Evolutionary conservation across 2,113 vertebrate genomes (phyloP), one percentile per base, ranked within the genome.

Genomic region (Sebastes fasciatus): DNA sequence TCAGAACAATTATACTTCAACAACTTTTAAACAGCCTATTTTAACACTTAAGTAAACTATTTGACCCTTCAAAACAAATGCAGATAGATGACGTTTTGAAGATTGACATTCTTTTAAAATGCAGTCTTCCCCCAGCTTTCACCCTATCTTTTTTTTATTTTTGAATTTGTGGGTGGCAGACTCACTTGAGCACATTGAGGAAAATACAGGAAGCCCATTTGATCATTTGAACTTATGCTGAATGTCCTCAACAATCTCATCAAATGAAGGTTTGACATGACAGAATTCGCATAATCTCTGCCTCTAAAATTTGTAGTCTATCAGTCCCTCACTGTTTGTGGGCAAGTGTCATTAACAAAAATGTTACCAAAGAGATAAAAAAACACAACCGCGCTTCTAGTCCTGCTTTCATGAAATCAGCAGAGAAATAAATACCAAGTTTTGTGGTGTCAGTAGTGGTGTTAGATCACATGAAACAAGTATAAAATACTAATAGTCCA

Each of bases 11-110:
- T 67, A 21, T 6, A 43, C 79, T 68, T 74, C 60, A 81, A 23
- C 42, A 63, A 19, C 54, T 54, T 57, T 58, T 60, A 60, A 67
- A 58, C 16, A 74, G 13, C 73, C 52, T 16, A 64, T 70, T 88
- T 67, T 61, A 79, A 81, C 61, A 85, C 34, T 34, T 34, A 34
- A 34, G 55, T 61, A 55, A 83, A 80, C 63, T 79, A 43, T 57
- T 48, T 74, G 54, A 81, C 77, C 70, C 23, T 34, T 12, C 14
- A 46, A 42, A 83, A 42, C 68, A 85, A 75, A 78, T 12, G 34
- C 34, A 34, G 34, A 34, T 34, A 34, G 34, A 34, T 34, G 34
- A 34, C 34, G 4, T 34, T 34, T 26, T 34, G 34, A 34, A 49
- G 62, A 62, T 43, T 34, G 60, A 5, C 21, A 64, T 69, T 57